These are phyloP conservation scores for rabbit (Oryctolagus cuniculus) DNA, from an alignment of 2,113 vertebrate genomes.

Conservation along the genomic window DNA sequence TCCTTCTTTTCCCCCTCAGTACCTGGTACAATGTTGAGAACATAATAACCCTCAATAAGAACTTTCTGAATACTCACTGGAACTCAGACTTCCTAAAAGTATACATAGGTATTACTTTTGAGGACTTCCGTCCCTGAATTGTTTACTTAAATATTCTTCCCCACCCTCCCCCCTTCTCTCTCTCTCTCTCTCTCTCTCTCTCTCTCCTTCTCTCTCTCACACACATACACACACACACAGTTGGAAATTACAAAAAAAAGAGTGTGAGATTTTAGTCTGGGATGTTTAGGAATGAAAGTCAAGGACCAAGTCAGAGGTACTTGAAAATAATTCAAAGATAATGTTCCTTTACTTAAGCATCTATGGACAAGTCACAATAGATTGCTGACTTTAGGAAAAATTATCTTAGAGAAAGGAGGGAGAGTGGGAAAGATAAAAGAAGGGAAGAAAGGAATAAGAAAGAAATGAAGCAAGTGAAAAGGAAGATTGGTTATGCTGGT, in stretches of 20 bases:
- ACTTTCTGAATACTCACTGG: conserved; percentile 40
- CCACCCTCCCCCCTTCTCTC: too few relatives aligned
- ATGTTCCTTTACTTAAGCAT: neutral
- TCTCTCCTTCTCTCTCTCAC: neutral
- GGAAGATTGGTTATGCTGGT: neutral
- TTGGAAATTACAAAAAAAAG: neutral
- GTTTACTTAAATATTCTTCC: too few relatives aligned
- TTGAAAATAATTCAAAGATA: neutral
- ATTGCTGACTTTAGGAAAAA: neutral
- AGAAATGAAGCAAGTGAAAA: neutral
- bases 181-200: neutral
- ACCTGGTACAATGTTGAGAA: conserved; percentile 49
- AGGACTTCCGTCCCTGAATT: too few relatives aligned
- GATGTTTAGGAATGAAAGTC: neutral
- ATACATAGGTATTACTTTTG: too few relatives aligned
- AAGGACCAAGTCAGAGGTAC: neutral
- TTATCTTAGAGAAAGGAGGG: neutral
- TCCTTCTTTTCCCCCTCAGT: conserved; percentile 46
- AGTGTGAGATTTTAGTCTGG: neutral
- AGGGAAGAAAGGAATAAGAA: neutral
- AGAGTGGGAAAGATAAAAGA: neutral
- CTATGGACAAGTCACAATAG: neutral
- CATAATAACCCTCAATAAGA: conserved; percentile 53
- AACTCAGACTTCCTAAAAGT: conserved; percentile 26
- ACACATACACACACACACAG: neutral